Evolutionary conservation across 1,140 invertebrate genomes (phyloP), one percentile per base, ranked within the genome.

Genomic region (Drosophila nigrodunni): DNA sequence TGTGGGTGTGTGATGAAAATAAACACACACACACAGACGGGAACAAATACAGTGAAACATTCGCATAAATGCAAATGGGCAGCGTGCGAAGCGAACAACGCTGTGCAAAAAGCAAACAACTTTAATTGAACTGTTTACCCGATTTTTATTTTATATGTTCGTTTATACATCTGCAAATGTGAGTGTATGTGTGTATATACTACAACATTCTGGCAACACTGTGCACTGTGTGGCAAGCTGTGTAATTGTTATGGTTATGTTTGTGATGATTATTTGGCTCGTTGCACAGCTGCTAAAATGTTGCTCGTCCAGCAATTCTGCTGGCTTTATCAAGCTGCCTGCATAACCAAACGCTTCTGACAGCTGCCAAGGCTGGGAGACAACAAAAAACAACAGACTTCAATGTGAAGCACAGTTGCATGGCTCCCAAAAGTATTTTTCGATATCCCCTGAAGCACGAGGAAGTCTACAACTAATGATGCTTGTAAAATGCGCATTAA

Each of bases 51-150:
- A 50, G 44, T 49, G 61, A 67, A 64, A 73, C 66, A 66, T 71
- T 69, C 74, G 77, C 71, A 82, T 78, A 90, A 90, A 90, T 82
- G 83, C 77, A 87, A 87, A 87, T 87, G 83, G 77, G 74, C 75
- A 71, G 83, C 80, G 76, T 87, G 83, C 69, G 80, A 87, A 79
- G 50, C 83, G 68, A 67, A 67, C 85, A 83, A 54, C 72, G 44
- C 69, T 87, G 54, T 61, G 65, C 25, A 82, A 80, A 80, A 81
- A 82, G 86, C 85, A 89, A 89, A 89, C 86, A 89, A 89, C 74
- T 90, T 90, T 90, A 90, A 90, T 90, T 90, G 87, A 90, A 90
- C 87, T 90, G 87, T 90, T 90, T 90, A 90, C 87, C 88, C 80
- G 87, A 82, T 91, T 91, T 90, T 91, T 85, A 88, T 81, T 73